Evolutionary conservation across 1,140 invertebrate species (phyloP), one percentile per base, ranked within the genome.

Genomic region (Cydia fagiglandana): DNA sequence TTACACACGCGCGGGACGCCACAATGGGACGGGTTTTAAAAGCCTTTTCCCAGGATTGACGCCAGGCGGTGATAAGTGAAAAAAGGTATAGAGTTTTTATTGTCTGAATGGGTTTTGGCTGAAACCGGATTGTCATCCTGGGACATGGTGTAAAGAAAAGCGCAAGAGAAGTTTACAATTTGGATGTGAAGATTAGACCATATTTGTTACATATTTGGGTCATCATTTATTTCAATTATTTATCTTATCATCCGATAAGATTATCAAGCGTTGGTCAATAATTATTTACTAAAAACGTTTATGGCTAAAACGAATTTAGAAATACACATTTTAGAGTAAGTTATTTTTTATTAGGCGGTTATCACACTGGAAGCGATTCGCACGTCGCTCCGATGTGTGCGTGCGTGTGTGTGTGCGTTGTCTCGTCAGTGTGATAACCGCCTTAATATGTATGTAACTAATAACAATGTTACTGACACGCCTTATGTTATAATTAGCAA

Each of bases 31-130:
- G 64, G 73, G 75, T 73, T 79, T 83, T 79, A 79, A 84, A 76
- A 79, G 80, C 74, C 73, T 79, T 79, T 86, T 81, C 80, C 77
- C 78, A 56, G 80, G 79, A 85, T 81, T 82, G 66, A 70, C 66
- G 66, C 66, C 34, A 70, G 66, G 7, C 15, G 34, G 66, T 68
- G 64, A 34, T 70, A 70, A 70, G 66, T 70, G 66, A 70, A 45
- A 68, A 70, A 13, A 34, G 66, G 66, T 38, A 68, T 34, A n/a
- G 28, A 70, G 15, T 17, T 38, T 70, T 34, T 68, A 68, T 68
- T 41, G 34, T 70, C 30, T 68, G 30, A 15, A 70, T 17, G 30
- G 64, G 66, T 61, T 61, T 10, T 9, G 53, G 5, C 3, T 53
- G 4, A 61, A 61, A 24, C 10, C 17, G 7, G 17, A 61, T 2